Conservation (phyloP, 2,797 vertebrate species). For the Gephyroberyx darwinii region DNA sequence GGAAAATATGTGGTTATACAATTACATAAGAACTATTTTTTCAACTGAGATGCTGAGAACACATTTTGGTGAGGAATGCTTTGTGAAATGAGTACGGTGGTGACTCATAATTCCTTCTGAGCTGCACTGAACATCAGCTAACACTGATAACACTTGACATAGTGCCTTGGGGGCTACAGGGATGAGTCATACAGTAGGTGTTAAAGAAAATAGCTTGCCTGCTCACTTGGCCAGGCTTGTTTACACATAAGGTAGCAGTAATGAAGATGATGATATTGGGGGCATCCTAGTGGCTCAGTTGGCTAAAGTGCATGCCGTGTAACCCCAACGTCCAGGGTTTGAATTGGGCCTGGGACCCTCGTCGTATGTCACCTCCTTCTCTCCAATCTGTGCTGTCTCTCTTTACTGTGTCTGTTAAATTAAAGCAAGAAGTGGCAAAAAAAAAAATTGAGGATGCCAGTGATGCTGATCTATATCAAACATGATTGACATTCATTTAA, state of each 20-base stretch:
- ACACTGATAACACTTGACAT: constrained; percentile 48
- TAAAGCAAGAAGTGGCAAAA: too few species aligned
- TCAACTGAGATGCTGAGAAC: constrained; percentile 9
- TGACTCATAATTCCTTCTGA: constrained; percentile 52
- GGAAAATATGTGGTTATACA: constrained; percentile 54
- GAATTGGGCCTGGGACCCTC: too few species aligned
- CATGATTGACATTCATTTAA: not conserved
- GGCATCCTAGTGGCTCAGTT: too few species aligned
- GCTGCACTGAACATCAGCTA: constrained; percentile 36
- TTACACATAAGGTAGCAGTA: not conserved
- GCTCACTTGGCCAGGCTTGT: constrained; percentile 17
- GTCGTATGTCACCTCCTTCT: too few species aligned
- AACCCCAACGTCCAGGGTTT: too few species aligned
- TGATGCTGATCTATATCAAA: not conserved
- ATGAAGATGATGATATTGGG: not conserved
- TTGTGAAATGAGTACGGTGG: constrained; percentile 18
- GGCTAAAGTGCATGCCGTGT: too few species aligned
- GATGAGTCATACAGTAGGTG: constrained; percentile 56
- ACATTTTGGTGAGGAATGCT: constrained; percentile 7
- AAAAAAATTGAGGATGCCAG: not conserved
- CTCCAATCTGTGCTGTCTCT: too few species aligned
- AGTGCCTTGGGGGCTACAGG: constrained; percentile 12
- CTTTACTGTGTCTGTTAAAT: too few species aligned
- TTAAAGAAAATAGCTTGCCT: constrained; percentile 20
- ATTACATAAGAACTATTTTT: constrained; percentile 48